These are phyloP conservation scores for Apamea epomidion DNA, from an alignment of 2,888 invertebrate genomes.

Conservation along the genomic window DNA sequence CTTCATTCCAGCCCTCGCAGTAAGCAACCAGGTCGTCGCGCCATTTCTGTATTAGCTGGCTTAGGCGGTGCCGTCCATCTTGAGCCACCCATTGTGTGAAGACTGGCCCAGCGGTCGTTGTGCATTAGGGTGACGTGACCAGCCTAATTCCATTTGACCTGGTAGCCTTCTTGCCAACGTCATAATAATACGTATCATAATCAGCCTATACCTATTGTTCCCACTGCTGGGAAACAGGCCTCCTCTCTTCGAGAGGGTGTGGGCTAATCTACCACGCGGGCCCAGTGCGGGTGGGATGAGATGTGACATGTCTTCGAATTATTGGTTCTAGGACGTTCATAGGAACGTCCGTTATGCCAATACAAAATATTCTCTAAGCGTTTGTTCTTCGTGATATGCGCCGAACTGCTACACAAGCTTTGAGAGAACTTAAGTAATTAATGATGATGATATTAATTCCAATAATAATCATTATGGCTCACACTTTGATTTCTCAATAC, in stretches of 20 bases:
- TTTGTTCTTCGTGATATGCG: background rate
- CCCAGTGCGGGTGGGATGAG: no score
- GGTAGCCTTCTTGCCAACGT: background rate
- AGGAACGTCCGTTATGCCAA: no score
- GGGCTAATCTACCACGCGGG: no score
- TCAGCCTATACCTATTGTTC: no score
- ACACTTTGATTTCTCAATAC: constrained; percentile 15
- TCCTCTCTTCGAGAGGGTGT: no score
- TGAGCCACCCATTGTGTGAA: background rate
- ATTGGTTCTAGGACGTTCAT: no score
- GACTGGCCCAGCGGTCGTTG: background rate
- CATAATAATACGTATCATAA: background rate
- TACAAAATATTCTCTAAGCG: background rate
- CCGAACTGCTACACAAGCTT: background rate
- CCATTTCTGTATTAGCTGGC: background rate
- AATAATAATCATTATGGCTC: background rate
- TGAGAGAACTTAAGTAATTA: background rate
- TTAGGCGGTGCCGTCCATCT: background rate
- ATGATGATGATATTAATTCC: background rate
- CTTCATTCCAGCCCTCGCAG: background rate
- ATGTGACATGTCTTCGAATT: no score
- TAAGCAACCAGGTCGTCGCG: no score
- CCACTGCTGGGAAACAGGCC: no score
- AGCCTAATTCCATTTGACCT: background rate
- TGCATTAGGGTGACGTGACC: background rate